Percentiles rank a stretch among this genome's conserved stretches.
Evolutionary conservation across 2,888 invertebrate genomes (phyloP).

Genomic region (Drosophila acutilabella): DNA sequence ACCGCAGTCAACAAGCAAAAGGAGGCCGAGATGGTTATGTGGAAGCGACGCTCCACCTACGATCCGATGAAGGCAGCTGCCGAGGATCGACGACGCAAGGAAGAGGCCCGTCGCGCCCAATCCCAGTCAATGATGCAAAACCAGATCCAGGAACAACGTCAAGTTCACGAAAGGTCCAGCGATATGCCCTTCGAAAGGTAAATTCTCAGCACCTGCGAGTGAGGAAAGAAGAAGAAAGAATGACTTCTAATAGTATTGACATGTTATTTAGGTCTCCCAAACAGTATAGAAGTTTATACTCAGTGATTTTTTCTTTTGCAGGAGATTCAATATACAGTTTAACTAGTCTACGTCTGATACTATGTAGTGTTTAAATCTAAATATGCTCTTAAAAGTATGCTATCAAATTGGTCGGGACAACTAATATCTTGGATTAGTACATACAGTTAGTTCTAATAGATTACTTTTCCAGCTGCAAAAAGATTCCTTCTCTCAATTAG

Average conservation of each 20-base stretch:
- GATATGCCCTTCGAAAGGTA: slow-evolving; percentile 82
- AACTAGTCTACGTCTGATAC: background rate
- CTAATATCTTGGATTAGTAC: too few species aligned
- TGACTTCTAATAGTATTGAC: slow-evolving; percentile 18
- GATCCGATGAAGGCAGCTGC: slow-evolving; percentile 97
- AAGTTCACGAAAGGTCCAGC: slow-evolving; percentile 59
- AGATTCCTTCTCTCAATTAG: too few species aligned
- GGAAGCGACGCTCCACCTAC: slow-evolving; percentile 97
- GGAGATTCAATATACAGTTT: background rate
- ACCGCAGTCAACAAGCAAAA: slow-evolving; percentile 87
- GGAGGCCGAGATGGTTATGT: slow-evolving; percentile 96
- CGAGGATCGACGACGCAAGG: slow-evolving; percentile 90
- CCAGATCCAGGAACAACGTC: slow-evolving; percentile 73
- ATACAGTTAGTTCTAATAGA: too few species aligned
- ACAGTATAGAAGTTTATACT: background rate
- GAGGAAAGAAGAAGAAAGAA: background rate
- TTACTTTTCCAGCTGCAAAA: background rate
- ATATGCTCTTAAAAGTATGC: background rate
- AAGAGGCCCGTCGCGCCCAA: slow-evolving; percentile 85
- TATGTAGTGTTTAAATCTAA: background rate
- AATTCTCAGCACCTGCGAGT: slow-evolving; percentile 30
- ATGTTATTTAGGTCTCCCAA: slow-evolving; percentile 28
- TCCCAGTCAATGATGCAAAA: slow-evolving; percentile 26
- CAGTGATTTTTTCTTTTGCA: background rate
- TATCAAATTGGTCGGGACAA: background rate